These are phyloP conservation scores for Albula glossodonta DNA, from an alignment of 2,113 vertebrate genomes.

Conservation along the genomic window DNA sequence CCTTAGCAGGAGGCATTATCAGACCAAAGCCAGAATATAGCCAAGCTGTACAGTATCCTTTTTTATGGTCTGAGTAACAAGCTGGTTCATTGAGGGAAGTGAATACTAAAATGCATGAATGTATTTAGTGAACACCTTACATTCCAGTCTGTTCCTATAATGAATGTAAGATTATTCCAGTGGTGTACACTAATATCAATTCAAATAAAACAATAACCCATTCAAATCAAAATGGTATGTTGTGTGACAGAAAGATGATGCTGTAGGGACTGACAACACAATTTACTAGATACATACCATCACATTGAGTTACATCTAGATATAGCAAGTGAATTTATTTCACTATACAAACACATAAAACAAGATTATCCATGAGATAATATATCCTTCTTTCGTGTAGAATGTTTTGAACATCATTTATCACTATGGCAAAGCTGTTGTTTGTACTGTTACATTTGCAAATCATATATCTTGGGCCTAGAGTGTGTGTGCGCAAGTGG, in stretches of 20 bases:
- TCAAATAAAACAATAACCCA: conserved; percentile 81
- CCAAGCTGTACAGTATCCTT: conserved; percentile 60
- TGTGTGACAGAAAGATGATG: too few relatives aligned
- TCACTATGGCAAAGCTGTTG: too few relatives aligned
- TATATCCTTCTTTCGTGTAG: too few relatives aligned
- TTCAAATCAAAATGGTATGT: too few relatives aligned
- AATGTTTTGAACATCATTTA: not conserved
- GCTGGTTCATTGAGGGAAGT: conserved; percentile 54
- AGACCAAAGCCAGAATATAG: conserved; percentile 64
- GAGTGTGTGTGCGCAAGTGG: too few relatives aligned
- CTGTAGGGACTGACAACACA: conserved; percentile 56
- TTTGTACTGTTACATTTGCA: too few relatives aligned
- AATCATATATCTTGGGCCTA: too few relatives aligned
- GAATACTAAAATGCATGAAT: not conserved
- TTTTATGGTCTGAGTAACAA: conserved; percentile 78
- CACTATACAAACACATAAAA: too few relatives aligned
- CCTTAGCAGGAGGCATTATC: conserved; percentile 77
- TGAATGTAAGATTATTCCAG: conserved; percentile 78
- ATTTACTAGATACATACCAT: conserved; percentile 84
- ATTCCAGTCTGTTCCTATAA: conserved; percentile 78
- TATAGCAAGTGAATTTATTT: conserved; percentile 78
- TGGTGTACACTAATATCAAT: conserved; percentile 60
- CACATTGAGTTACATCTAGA: conserved; percentile 81
- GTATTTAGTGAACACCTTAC: too few relatives aligned
- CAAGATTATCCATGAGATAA: not conserved